Evolutionary conservation across 1,140 invertebrate genomes (phyloP), one percentile per base, ranked within the genome.

Genomic region (Metopolophium dirhodum): DNA sequence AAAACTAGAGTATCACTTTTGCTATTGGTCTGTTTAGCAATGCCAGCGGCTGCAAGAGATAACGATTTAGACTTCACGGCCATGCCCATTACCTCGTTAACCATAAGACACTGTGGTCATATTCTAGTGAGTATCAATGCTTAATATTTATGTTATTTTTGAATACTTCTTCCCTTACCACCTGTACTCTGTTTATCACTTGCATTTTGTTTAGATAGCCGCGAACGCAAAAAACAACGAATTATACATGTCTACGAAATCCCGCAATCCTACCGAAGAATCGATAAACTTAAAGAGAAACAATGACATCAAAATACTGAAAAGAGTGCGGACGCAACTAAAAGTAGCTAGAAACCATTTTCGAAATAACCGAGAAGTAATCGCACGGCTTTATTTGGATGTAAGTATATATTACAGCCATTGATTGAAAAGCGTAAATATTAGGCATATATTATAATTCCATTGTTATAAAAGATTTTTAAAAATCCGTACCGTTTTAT

Each of bases 291-390:
- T 35, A 37, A 51, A 49, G 0, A n/a, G n/a, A 35, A 88, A 54
- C 30, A 88, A 35, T 54, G 47, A 88, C 37, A 61, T 90, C 14
- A 61, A n/a, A n/a, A 90, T 90, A 61, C 41, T 90, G 7, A 45
- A 90, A 90, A 45, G 45, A n/a, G 89, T 90, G 11, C 22, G 37
- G 45, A 90, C 54, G 37, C 54, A 61, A 26, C 41, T 90, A 4
- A 45, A 68, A 61, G 45, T 90, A 30, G 89, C 89, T 49, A 61
- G 89, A 90, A 90, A 61, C 11, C 37, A 90, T 90, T 90, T 90
- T 68, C 89, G 89, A n/a, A 68, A 61, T 20, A 90, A 45, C 0
- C 23, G 26, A 61, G 89, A 90, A 61, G 18, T 45, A 45, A 57
- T 68, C 26, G 89, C 89, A 14, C 37, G 22, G 14, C 57, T 90